Evolutionary conservation across 2,888 invertebrate species (phyloP), one percentile per base, ranked within the genome.

Genomic region (Eumerus sabulonum): DNA sequence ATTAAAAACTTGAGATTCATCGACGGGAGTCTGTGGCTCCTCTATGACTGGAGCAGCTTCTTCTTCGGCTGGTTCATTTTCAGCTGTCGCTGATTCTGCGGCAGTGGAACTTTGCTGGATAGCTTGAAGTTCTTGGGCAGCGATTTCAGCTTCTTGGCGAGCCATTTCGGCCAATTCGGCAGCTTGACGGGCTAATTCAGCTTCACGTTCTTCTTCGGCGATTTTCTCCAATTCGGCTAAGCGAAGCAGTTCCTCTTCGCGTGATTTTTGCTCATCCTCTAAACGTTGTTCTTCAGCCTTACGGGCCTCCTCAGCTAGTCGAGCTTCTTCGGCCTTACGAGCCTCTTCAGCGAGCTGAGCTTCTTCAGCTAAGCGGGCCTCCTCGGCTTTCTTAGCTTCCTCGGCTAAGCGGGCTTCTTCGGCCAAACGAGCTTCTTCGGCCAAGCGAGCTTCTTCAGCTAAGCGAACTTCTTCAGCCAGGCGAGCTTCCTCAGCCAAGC

Each of bases 141-240:
- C 91, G 9, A 91, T 90, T 74, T 92, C 92, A 16, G 92, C 91
- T 70, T 92, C 92, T 88, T 92, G 92, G 81, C 91, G 90, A 4
- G 92, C 92, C 45, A 92, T 91, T 86, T 93, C 93, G 0, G 92
- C 92, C 84, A 93, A 87, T 87, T 93, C 93, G 51, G 92, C 93
- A 81, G 93, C 93, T 90, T 93, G 93, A 84, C 93, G 90, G 56
- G 93, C 93, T 82, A 93, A 90, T 85, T 93, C 93, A 7, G 90
- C 92, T 88, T 93, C 93, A 18, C 91, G 90, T 9, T 89, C 90
- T 70, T 91, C 90, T 82, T 91, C 91, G 0, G 87, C 88, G 82
- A 89, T 87, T 82, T 90, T 91, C 83, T 91, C 91, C 66, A 90
- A 86, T 83, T 91, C 91, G 44, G 90, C 91, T 67, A 90, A 84